Percentiles rank a stretch among this genome's conserved stretches.
Evolutionary conservation across 2,113 vertebrate species (phyloP).

Genomic region (Solea senegalensis): DNA sequence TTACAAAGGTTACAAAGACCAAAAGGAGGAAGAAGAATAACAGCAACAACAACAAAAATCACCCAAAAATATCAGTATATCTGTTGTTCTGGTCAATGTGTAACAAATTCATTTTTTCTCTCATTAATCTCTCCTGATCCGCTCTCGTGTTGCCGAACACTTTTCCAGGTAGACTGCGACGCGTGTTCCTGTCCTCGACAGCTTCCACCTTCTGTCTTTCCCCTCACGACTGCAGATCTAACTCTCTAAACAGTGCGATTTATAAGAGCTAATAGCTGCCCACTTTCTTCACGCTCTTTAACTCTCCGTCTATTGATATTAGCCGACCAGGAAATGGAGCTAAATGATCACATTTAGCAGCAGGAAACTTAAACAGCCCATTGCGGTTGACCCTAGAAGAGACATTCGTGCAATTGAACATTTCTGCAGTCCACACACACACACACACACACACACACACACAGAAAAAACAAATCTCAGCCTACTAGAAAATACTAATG

Average conservation of each 20-base stretch:
- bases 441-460: constrained; percentile 9
- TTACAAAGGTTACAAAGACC: too few species aligned
- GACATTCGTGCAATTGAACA: constrained; percentile 14
- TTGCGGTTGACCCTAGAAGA: constrained; percentile 51
- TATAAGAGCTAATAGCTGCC: constrained; percentile 53
- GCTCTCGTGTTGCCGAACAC: background rate
- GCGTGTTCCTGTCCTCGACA: constrained; percentile 40
- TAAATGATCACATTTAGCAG: constrained; percentile 67
- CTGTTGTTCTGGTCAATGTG: background rate
- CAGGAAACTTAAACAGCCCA: constrained; percentile 55
- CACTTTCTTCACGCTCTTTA: constrained; percentile 62
- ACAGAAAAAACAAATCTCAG: background rate
- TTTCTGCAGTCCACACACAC: constrained; percentile 3
- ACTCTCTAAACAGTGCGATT: constrained; percentile 51
- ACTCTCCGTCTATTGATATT: constrained; percentile 64
- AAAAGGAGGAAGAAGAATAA: too few species aligned
- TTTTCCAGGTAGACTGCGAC: constrained; percentile 21
- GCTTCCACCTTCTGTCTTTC: constrained; percentile 16
- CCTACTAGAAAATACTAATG: too few species aligned
- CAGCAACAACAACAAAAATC: too few species aligned
- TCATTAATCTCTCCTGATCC: too few species aligned
- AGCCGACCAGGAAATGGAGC: constrained; percentile 65
- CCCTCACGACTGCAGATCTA: constrained; percentile 7
- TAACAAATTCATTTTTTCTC: background rate
- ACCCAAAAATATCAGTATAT: too few species aligned